Base-by-base conservation (phyloP, 2,888 invertebrate species). In the Zeuzera pyrina region DNA sequence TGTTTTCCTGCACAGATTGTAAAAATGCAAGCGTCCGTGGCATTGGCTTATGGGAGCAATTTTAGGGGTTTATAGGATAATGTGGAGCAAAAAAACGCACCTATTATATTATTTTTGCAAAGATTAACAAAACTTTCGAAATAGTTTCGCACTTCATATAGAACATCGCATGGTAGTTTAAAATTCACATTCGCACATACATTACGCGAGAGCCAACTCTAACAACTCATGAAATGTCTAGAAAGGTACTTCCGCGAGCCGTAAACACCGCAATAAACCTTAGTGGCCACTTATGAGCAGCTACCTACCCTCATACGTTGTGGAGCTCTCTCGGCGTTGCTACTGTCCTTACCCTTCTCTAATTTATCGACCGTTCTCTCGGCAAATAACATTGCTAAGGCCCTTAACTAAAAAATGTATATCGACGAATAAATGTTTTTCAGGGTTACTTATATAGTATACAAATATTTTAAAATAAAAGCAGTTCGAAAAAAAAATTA, bases 201-300 rank as follows among this genome's bases (percentile, higher is more conserved):
- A 38, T 28, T 14, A 28, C 14, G 10, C 15, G 28, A 15, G n/a
- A 13, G 14, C 14, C 28, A 15, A 28, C 26, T 30, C 27, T 42
- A 43, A 43, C 41, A 36, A 44, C 36, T 41, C 43, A 40, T 43
- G 42, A 49, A 53, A 52, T 43, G 49, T 48, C 45, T 44, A 47
- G 48, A 48, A 46, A 53, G 52, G 57, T 58, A 61, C 57, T 58
- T 57, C 49, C 49, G 44, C 38, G 45, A 54, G 47, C 66, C 68
- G 64, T 74, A 73, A 74, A 73, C 72, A 69, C 61, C 57, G 69
- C 63, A 68, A 71, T 74, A 72, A 71, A 72, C 59, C 72, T 74
- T 72, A 72, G 70, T 69, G 55, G 60, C 64, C 69, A 69, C 72
- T 73, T 67, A 69, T 64, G 65, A 61, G 57, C 49, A 45, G 51